These are phyloP conservation scores for Apantesis nais DNA, from an alignment of 2,888 invertebrate genomes.

Conservation along the genomic window DNA sequence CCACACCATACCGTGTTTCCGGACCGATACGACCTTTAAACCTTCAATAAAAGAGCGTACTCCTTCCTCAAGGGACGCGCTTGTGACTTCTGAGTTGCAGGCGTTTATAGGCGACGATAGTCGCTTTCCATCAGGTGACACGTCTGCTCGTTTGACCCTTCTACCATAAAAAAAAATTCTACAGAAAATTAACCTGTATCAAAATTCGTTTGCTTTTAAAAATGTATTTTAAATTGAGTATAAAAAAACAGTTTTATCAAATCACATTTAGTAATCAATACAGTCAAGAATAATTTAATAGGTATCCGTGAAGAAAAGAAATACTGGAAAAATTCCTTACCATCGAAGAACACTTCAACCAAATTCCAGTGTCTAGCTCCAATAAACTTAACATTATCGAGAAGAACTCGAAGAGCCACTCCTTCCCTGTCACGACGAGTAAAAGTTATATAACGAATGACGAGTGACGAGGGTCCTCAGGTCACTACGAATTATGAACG, in stretches of 20 bases:
- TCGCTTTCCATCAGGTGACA: no score
- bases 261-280: background rate
- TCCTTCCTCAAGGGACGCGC: no score
- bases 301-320: background rate
- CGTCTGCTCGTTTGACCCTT: no score
- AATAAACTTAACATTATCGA: constrained; percentile 7
- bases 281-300: background rate
- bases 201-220: background rate
- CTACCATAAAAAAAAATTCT: no score
- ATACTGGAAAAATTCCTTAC: background rate
- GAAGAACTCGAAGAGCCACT: constrained; percentile 11
- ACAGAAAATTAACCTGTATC: background rate
- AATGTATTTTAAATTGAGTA: background rate
- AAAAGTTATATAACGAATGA: constrained; percentile 35
- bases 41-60: no score
- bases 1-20: no score
- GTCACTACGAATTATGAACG: constrained; percentile 6
- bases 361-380: background rate
- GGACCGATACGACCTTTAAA: no score
- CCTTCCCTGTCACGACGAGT: constrained; percentile 1
- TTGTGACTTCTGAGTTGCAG: no score
- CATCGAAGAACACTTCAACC: background rate
- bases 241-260: background rate
- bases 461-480: constrained; percentile 22
- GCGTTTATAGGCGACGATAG: no score